Evolutionary conservation across 1,140 invertebrate genomes (phyloP), one percentile per base, ranked within the genome.

Genomic region (Littorina saxatilis): DNA sequence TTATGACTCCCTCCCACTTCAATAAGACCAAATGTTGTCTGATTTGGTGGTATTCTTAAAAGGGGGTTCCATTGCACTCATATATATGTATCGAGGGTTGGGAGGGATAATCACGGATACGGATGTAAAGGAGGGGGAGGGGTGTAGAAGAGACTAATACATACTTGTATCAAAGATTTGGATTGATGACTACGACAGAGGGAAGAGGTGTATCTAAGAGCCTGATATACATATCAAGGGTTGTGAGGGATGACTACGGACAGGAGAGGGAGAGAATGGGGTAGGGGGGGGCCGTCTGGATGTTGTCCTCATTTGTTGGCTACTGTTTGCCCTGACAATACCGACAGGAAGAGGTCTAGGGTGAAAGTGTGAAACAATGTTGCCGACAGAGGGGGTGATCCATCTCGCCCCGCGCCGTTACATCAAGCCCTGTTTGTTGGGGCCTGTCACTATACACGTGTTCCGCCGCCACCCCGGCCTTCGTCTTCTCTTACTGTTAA

Each of bases 321-420:
- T 11, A 5, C 13, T 13, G 11, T 11, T 27, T 5, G 23, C 61
- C n/a, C 61, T 4, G 61, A 32, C 61, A 23, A 63, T n/a, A 29
- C 61, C 32, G 61, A 63, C 61, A 63, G 27, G 11, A 11, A 11
- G 27, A 32, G 61, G 61, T 63, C 27, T 63, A 63, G 27, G 61
- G n/a, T 9, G 23, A 63, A 29, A 63, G 61, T 63, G 61, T 63
- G 61, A 63, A 63, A 63, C 61, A 63, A 27, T 63, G 61, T 63
- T 27, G 61, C 3, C n/a, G 23, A 63, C 61, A 63, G 32, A 63
- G 61, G 32, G 61, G 61, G 61, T 32, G 11, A 63, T 63, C 29
- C 61, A 27, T 63, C 61, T 63, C 29, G 29, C 32, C 61, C 32
- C 61, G 32, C 61, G n/a, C 61, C 27, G 23, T 27, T 27, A 35